Evolutionary conservation across 1,140 invertebrate species (phyloP), one percentile per base, ranked within the genome.

Genomic region (Cotesia chilonis): DNA sequence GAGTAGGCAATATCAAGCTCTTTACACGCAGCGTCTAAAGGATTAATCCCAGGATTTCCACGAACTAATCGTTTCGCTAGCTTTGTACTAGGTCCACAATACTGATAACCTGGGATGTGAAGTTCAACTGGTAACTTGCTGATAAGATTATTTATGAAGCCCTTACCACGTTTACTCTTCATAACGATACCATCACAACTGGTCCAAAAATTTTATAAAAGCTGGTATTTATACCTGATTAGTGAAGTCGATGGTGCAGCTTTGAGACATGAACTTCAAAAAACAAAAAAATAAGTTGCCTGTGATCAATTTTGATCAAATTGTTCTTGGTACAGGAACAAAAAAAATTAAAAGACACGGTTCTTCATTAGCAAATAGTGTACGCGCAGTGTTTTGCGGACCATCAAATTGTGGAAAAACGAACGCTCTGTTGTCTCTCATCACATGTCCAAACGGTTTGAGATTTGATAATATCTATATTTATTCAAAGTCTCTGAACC

Each of bases 1-100:
- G 76, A 75, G 75, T 88, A 88, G 4, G 80, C 80, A 68, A 88
- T 86, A 78, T 74, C 72, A 52, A 70, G 61, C 9, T 65, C 61
- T 52, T 67, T 74, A 38, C 68, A 74, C 4, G 80, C 75, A 59
- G 75, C 37, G 74, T 84, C 82, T 14, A 63, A n/a, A 28, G 36
- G 60, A 63, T 63, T 63, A 9, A 63, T 38, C 1, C 35, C 60
- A 63, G 12, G 10, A 63, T 63, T 36, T 12, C 60, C 35, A 10
- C 60, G 60, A 10, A 9, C 10, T 12, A 63, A 38, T 37, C 60
- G 36, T 37, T 63, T 37, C 7, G 12, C 4, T 37, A 63, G 37
- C 36, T 63, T 63, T 7, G 60, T 59, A 20, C 57, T 20, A 6
- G 17, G 6, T 17, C 57, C 57, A 59, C 57, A 59, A 20, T 59